phyloP scores from a whole-genome alignment of 2,888 invertebrate species.

The Noctua janthina region DNA sequence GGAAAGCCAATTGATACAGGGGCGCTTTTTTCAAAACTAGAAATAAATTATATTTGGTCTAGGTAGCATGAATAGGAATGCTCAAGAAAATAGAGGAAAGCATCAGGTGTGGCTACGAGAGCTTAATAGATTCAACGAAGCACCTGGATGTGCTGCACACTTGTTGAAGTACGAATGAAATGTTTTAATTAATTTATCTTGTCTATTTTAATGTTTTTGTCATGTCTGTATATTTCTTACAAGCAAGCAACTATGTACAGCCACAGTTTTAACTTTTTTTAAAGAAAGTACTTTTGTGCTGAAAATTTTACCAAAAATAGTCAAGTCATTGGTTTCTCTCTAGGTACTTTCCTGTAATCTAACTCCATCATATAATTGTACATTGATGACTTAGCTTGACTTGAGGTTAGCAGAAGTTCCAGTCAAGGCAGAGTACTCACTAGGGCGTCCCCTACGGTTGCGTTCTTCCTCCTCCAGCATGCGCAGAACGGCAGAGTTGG shows the following conservation, averaged over 20 bases:
- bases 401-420: slow-evolving; percentile 1
- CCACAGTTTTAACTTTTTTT: neutral
- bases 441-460: slow-evolving; percentile 91
- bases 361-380: neutral
- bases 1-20: neutral
- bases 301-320: too few relatives aligned
- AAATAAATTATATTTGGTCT: neutral
- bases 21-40: neutral
- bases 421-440: slow-evolving; percentile 85
- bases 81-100: slow-evolving; percentile 18
- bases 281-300: neutral
- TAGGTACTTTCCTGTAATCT: neutral
- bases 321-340: neutral
- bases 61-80: slow-evolving; percentile 3
- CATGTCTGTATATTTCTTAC: neutral
- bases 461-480: slow-evolving; percentile 96
- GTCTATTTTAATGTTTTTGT: neutral
- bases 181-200: slow-evolving; percentile 15
- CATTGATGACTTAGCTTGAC: slow-evolving; percentile 1
- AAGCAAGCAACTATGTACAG: slow-evolving; percentile 34
- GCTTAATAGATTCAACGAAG: slow-evolving; percentile 21
- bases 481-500: slow-evolving; percentile 95
- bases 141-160: neutral
- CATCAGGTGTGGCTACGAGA: slow-evolving; percentile 45
- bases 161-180: slow-evolving; percentile 7